A percentile compares a stretch with the other conserved stretches of the same genome.
Conservation (phyloP, 2,113 vertebrate species). For the Salvelinus alpinus region DNA sequence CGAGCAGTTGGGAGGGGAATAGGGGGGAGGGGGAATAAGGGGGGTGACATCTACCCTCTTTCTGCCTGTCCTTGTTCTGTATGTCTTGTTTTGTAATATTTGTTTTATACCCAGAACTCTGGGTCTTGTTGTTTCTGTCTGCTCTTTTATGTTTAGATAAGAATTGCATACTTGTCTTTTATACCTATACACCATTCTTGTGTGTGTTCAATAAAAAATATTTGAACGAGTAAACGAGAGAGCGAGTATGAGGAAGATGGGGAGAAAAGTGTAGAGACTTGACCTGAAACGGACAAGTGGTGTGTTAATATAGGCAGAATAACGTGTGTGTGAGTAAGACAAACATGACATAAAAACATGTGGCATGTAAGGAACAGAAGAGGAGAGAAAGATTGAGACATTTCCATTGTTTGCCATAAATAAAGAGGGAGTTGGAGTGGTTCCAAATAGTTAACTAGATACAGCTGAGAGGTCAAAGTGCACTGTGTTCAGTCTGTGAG, state of each 20-base stretch:
- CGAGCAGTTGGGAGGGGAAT: too few species aligned
- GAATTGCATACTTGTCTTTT: too few species aligned
- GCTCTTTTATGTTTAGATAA: too few species aligned
- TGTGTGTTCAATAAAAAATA: too few species aligned
- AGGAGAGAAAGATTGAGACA: neutral
- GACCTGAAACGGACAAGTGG: neutral
- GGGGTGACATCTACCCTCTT: too few species aligned
- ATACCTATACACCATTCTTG: too few species aligned
- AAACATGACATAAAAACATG: neutral
- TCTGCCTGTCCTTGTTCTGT: too few species aligned
- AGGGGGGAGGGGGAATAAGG: too few species aligned
- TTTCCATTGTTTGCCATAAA: neutral
- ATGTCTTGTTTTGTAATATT: too few species aligned
- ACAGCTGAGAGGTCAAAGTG: conserved; percentile 1
- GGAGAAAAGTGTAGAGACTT: neutral
- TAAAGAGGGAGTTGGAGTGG: neutral
- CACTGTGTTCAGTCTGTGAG: neutral
- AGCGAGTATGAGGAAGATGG: neutral
- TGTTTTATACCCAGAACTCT: too few species aligned
- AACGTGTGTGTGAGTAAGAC: neutral
- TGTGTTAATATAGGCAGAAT: neutral
- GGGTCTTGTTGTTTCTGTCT: too few species aligned
- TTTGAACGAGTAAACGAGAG: neutral
- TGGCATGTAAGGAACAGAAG: neutral
- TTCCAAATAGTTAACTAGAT: neutral